Base-by-base conservation (phyloP, 2,113 vertebrate species). In the Pterocles gutturalis region DNA sequence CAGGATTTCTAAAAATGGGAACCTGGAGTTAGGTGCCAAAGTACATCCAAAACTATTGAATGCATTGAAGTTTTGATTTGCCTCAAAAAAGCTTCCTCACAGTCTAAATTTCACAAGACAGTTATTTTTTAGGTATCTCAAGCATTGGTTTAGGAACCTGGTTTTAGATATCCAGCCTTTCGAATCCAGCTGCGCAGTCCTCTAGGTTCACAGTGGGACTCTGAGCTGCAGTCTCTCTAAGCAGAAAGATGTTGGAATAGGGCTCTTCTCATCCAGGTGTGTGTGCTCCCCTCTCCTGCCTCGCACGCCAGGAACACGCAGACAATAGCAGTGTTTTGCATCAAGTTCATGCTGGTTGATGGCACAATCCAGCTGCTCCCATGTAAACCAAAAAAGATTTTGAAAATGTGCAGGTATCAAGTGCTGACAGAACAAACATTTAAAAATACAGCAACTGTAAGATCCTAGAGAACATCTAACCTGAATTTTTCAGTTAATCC, bases 231-330 rank as follows among this genome's bases (percentile, higher is more conserved):
- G 33, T 12, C 3, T 83, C 8, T 48, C n/a, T 75, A 21, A 87
- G 83, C 25, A 58, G 43, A 66, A 62, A 7, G 49, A 28, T 51
- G 29, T 54, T 71, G 79, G n/a, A 70, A 61, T 45, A 31, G 17
- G 5, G 21, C n/a, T 92, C 11, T 62, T 61, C 36, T 90, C 73
- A 20, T 75, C 16, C 28, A 77, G 21, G n/a, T 5, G 4, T 12
- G 2, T 15, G 5, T 28, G 21, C 48, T 76, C 34, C 28, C 21
- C 12, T 85, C 78, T 79, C 19, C 58, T 65, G 66, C 70, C 78
- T 85, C 0, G 0, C 70, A n/a, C 36, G 28, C 61, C 29, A 31
- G 66, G 38, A 85, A 10, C 10, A 12, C 0, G 4, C 82, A 77
- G 48, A 51, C 57, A 64, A 7, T 6, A 79, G 34, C 22, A 54